These are phyloP conservation scores for Novumbra hubbsi DNA, from an alignment of 2,797 vertebrate genomes.

Conservation along the genomic window DNA sequence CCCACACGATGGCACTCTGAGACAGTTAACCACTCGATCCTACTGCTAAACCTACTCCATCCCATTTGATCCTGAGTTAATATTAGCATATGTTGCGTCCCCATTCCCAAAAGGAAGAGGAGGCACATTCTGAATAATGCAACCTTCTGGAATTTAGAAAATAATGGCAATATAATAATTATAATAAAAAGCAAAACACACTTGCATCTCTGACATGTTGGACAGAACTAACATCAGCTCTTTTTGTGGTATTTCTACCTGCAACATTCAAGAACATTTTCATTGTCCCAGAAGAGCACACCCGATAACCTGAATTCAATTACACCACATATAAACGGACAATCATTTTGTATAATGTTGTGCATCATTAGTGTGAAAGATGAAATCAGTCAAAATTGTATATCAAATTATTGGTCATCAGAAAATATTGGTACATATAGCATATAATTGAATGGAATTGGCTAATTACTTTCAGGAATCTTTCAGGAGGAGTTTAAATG, in stretches of 20 bases:
- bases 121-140: background rate
- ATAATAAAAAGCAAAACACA: background rate
- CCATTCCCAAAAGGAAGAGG: background rate
- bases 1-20: background rate
- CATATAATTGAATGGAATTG: slow-evolving; percentile 16
- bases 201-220: background rate
- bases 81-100: background rate
- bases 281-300: background rate
- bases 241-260: background rate
- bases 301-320: background rate
- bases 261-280: background rate
- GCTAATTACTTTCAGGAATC: background rate
- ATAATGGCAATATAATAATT: background rate
- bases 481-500: background rate
- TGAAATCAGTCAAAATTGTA: background rate
- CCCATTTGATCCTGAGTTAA: background rate
- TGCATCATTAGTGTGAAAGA: background rate
- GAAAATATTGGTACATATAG: background rate
- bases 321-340: background rate
- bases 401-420: slow-evolving; percentile 26
- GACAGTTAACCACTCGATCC: background rate
- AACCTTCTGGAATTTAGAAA: background rate
- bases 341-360: background rate
- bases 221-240: background rate
- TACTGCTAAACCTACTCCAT: too few species aligned